Percentiles rank a stretch among this genome's conserved stretches.
Evolutionary conservation across 1,140 invertebrate species (phyloP).

Genomic region (Drosophila santomea): DNA sequence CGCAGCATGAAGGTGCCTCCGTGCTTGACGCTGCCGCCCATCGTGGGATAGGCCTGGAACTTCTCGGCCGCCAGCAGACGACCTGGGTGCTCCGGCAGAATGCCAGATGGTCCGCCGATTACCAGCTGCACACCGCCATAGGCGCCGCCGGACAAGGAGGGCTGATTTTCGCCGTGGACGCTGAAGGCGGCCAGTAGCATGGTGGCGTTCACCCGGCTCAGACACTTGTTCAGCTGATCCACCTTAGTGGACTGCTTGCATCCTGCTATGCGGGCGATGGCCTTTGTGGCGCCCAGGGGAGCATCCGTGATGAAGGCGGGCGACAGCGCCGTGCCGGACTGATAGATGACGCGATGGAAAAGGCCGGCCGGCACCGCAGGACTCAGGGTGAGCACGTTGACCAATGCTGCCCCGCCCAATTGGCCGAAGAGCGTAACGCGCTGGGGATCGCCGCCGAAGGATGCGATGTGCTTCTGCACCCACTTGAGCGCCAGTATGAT

Average conservation of each 20-base stretch:
- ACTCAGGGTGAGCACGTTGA: slow-evolving; percentile 85
- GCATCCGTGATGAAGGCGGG: slow-evolving; percentile 88
- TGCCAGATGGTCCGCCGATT: slow-evolving; percentile 79
- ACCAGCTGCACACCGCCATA: slow-evolving; percentile 77
- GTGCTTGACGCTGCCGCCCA: slow-evolving; percentile 80
- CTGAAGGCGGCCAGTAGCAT: slow-evolving; percentile 69
- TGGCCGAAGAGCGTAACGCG: slow-evolving; percentile 88
- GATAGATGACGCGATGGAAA: slow-evolving; percentile 86
- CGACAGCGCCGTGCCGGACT: slow-evolving; percentile 87
- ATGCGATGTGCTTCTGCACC: slow-evolving; percentile 88
- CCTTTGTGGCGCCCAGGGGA: slow-evolving; percentile 83
- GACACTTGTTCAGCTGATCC: slow-evolving; percentile 69
- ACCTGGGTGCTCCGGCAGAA: slow-evolving; percentile 77
- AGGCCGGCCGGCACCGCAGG: slow-evolving; percentile 81
- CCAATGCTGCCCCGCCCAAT: slow-evolving; percentile 86
- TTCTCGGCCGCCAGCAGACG: slow-evolving; percentile 69
- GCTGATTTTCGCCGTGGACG: slow-evolving; percentile 59
- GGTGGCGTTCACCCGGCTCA: slow-evolving; percentile 68
- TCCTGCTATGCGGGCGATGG: slow-evolving; percentile 69
- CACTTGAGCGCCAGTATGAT: slow-evolving; percentile 87
- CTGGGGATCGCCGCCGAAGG: slow-evolving; percentile 89
- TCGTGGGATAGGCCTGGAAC: slow-evolving; percentile 75
- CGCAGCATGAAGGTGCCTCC: slow-evolving; percentile 77
- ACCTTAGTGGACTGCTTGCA: slow-evolving; percentile 68
- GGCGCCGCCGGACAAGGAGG: slow-evolving; percentile 48